Conservation (phyloP, 1,140 invertebrate genomes). For the Ostrea denselamellosa region DNA sequence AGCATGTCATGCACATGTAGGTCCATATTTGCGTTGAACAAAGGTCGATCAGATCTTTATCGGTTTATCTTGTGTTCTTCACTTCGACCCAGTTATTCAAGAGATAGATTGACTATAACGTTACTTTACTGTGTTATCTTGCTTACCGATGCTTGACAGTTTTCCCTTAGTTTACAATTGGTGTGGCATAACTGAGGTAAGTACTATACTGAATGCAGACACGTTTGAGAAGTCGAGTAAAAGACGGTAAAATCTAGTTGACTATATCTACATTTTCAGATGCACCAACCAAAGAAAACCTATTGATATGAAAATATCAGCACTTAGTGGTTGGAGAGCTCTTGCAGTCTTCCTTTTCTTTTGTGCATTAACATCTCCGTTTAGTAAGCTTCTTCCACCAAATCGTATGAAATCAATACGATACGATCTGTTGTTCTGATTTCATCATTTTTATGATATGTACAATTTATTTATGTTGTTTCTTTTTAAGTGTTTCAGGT, state of each 20-base stretch:
- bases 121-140: background rate
- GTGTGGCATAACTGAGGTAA: background rate
- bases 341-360: background rate
- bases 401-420: no score
- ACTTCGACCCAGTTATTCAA: background rate
- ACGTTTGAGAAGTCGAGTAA: background rate
- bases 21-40: background rate
- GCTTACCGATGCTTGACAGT: no score
- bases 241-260: background rate
- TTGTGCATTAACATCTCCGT: background rate
- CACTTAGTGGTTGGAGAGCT: background rate
- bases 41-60: background rate
- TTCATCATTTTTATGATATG: no score
- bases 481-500: background rate
- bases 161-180: no score
- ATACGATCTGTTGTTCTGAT: background rate
- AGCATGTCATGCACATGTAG: background rate
- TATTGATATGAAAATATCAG: background rate
- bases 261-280: background rate
- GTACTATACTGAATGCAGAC: background rate
- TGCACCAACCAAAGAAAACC: background rate
- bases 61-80: background rate
- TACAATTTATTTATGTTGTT: background rate
- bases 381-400: background rate
- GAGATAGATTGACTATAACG: background rate